Base-by-base conservation (phyloP, 2,797 vertebrate species). In the Cyprinella venusta region DNA sequence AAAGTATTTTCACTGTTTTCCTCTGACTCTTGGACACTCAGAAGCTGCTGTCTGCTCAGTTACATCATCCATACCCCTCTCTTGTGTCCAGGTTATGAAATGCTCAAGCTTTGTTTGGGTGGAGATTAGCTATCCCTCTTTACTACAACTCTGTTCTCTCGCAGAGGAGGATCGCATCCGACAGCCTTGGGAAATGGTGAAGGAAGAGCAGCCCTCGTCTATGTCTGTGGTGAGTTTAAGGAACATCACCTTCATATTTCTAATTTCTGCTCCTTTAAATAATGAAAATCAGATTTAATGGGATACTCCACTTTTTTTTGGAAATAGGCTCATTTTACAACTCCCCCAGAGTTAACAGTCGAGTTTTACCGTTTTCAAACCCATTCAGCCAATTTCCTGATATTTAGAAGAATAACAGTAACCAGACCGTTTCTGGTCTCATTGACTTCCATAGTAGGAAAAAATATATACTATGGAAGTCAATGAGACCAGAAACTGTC, bases 141-240 rank as follows among this genome's bases (percentile, higher is more conserved):
- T n/a, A 71, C 26, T 12, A 26, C 8, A 71, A 8, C 38, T 76
- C 61, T 48, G 16, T 81, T 86, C 36, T 67, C 45, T 85, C 86
- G 61, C 80, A 84, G 83, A 84, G 64, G 36, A 72, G 56, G 26
- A 67, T 42, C 45, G 56, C 40, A 3, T 71, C 33, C 71, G 64
- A 45, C 36, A 50, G 75, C 50, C 59, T 85, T 72, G 33, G 84
- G 85, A 85, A 33, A 86, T 88, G 88, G 67, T 87, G 84, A 84
- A 74, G 85, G 50, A 80, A 85, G 56, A 45, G 21, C 83, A n/a
- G 48, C 38, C 30, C 76, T 79, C 38, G 68, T 87, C 80, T 87
- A 84, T 83, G 72, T 89, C 85, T 89, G 82, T 87, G 88, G 90
- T 91, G 79, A 87, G 89, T 86, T 40, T 52, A 65, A 81, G 64